Base-by-base conservation (phyloP, 1,140 invertebrate species). In the Calosoma granatense region DNA sequence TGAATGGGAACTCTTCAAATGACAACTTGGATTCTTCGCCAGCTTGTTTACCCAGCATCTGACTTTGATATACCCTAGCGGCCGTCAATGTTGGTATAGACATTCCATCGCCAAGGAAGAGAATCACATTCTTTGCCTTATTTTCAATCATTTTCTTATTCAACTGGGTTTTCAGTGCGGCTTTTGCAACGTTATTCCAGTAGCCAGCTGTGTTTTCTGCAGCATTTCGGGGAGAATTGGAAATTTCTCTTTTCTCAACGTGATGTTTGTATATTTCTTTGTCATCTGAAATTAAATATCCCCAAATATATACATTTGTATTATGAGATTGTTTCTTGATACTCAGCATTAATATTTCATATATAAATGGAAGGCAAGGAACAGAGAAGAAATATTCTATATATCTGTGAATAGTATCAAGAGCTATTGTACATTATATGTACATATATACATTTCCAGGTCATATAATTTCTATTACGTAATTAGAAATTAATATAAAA, bases 51-150 rank as follows among this genome's bases (percentile, higher is more conserved):
- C 76, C 74, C 4, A 76, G 66, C 41, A 73, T 51, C 65, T 89
- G 83, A 0, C 85, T 86, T 56, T 79, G 77, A 55, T 80, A 81
- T 1, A 83, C 84, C 21, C 88, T 74, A 0, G 83, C 78, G 0
- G 87, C 86, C 23, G 85, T 82, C 21, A 90, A 64, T 0, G 88
- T 89, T 0, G 85, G 74, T 30, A 90, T 71, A 1, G 86, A 86
- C 86, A 92, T 90, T 1, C 87, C 88, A 68, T 90, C 87, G 1
- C 88, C 89, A 17, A 92, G 68, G 64, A 91, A 90, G 14, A 90
- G 65, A 52, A 90, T 87, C 0, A 87, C 80, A 68, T 91, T 92
- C 65, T 86, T 83, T 0, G 84, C 79, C 22, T 67, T 64, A 41
- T 76, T 69, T 56, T 72, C 72, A 14, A 77, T 77, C 14, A 73